phyloP scores from a whole-genome alignment of 2,888 invertebrate species.

The Orchesella flavescens region DNA sequence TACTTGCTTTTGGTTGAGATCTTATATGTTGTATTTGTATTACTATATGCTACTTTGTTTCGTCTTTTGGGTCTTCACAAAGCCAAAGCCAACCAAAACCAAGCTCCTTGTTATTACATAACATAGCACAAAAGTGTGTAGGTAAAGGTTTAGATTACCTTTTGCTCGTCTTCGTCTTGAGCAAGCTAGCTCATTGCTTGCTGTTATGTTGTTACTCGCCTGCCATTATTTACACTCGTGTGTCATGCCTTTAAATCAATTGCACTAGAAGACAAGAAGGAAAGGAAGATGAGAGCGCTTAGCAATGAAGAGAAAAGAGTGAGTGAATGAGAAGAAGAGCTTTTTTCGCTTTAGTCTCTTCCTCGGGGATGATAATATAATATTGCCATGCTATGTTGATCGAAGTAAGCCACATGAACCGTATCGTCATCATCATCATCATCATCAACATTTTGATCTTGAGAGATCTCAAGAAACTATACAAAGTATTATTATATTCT shows the following conservation, averaged over 20 bases:
- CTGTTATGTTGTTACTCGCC: slow-evolving; percentile 11
- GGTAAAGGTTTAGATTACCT: no score
- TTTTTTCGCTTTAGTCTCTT: slow-evolving; percentile 23
- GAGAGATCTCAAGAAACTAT: slow-evolving; percentile 18
- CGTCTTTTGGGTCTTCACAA: slow-evolving; percentile 23
- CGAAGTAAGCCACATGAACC: slow-evolving; percentile 41
- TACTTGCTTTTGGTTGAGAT: slow-evolving; percentile 33
- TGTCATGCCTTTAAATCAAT: slow-evolving; percentile 57
- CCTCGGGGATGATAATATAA: slow-evolving; percentile 36
- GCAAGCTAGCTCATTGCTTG: no score
- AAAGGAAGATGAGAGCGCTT: slow-evolving; percentile 4
- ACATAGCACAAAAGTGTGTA: no score
- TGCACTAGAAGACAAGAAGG: slow-evolving; percentile 23
- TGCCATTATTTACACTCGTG: slow-evolving; percentile 57
- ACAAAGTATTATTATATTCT: slow-evolving; percentile 16
- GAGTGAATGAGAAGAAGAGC: slow-evolving; percentile 10
- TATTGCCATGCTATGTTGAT: slow-evolving; percentile 42
- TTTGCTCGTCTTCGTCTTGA: no score
- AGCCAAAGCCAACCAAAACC: no score
- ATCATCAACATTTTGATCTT: slow-evolving; percentile 3
- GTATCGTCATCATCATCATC: slow-evolving; percentile 27
- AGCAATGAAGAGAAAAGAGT: slow-evolving; percentile 2
- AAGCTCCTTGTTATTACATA: not conserved
- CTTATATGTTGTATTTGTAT: no score
- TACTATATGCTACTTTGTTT: no score